Percentiles rank a stretch among this genome's conserved stretches.
These are phyloP conservation scores for Micronycteris hirsuta DNA, from an alignment of 2,113 vertebrate genomes.

Conservation along the genomic window DNA sequence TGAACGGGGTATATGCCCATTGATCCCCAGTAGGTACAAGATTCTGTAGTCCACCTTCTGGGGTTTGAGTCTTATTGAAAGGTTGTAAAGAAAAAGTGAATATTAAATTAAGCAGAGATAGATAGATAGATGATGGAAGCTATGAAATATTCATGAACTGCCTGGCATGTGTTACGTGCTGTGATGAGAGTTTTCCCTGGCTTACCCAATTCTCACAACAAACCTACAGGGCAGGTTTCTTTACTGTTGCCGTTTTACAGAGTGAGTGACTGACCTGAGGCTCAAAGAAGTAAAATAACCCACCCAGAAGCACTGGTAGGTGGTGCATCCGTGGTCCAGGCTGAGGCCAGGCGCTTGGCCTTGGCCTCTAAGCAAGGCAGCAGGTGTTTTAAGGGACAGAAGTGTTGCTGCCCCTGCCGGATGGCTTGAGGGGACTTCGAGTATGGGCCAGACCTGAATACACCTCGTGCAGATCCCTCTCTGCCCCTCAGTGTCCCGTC, in stretches of 20 bases:
- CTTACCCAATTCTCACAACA: background rate
- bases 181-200: background rate
- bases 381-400: too few species aligned
- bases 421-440: background rate
- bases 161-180: background rate
- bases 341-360: background rate
- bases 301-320: background rate
- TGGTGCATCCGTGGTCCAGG: background rate
- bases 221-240: background rate
- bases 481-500: background rate
- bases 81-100: background rate
- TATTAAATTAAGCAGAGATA: background rate
- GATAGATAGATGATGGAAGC: background rate
- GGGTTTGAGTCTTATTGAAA: background rate
- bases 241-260: background rate
- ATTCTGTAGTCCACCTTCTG: background rate
- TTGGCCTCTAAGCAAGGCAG: background rate
- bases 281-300: background rate
- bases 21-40: background rate
- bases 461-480: background rate
- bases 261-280: background rate
- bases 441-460: background rate
- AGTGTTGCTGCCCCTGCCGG: accelerated
- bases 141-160: background rate
- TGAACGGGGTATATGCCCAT: accelerated